A percentile compares a stretch with the other conserved stretches of the same genome.
Conservation (phyloP, 2,888 invertebrate genomes). For the Hydroisotoma schaefferi region DNA sequence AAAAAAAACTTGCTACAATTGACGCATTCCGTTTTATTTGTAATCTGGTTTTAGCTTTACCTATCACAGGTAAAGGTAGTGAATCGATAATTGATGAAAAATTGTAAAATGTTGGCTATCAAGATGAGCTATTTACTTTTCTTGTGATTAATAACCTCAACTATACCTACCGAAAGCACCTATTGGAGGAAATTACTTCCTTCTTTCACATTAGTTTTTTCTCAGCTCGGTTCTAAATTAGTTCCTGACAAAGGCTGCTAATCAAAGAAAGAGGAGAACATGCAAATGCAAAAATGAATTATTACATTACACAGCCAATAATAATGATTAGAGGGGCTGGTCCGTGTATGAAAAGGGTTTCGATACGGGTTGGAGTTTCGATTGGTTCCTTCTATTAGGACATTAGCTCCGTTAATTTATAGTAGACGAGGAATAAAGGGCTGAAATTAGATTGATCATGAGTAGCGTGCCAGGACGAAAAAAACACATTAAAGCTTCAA, state of each 20-base stretch:
- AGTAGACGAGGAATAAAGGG: slow-evolving; percentile 14
- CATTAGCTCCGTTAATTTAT: slow-evolving; percentile 17
- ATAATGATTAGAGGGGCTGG: too few relatives aligned
- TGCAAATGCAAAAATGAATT: slow-evolving; percentile 20
- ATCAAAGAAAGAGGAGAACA: slow-evolving; percentile 22
- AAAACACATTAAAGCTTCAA: slow-evolving; percentile 22
- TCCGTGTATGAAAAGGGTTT: slow-evolving; percentile 1
- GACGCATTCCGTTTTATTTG: too few relatives aligned
- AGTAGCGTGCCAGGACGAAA: slow-evolving; percentile 13
- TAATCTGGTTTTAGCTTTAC: too few relatives aligned
- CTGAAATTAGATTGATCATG: slow-evolving; percentile 19
- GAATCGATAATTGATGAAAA: too few relatives aligned
- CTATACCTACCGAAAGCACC: too few relatives aligned
- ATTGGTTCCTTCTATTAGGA: slow-evolving; percentile 14
- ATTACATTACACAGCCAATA: too few relatives aligned
- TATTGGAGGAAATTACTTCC: background rate
- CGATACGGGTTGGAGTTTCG: slow-evolving; percentile 7
- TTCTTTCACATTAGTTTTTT: background rate
- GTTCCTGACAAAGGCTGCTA: slow-evolving; percentile 1
- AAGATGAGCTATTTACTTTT: too few relatives aligned
- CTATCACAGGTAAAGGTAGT: too few relatives aligned
- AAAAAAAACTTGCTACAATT: too few relatives aligned
- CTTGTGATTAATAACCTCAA: too few relatives aligned
- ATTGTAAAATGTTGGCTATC: too few relatives aligned
- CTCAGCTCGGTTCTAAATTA: slow-evolving; percentile 1